These are phyloP conservation scores for Cerceris ruficornis DNA, from an alignment of 2,888 invertebrate species.

Conservation along the genomic window DNA sequence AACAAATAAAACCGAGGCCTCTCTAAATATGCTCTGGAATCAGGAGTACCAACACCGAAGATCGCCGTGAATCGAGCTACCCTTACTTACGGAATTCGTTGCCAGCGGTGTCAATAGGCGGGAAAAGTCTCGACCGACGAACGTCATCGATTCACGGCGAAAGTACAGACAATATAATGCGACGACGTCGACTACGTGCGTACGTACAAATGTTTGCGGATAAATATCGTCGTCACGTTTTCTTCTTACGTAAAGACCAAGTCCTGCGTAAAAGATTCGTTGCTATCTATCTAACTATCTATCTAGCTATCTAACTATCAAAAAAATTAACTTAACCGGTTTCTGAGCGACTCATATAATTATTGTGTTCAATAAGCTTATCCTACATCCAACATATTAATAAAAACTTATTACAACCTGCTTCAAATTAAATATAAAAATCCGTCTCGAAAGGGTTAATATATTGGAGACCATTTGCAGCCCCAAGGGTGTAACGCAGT, in stretches of 20 bases:
- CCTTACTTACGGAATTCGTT: constrained; percentile 46
- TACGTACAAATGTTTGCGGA: constrained; percentile 53
- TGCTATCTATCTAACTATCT: too few species aligned
- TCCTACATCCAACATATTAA: too few species aligned
- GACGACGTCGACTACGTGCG: constrained; percentile 10
- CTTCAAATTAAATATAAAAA: too few species aligned
- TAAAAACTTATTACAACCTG: too few species aligned
- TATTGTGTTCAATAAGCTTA: too few species aligned
- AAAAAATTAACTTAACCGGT: too few species aligned
- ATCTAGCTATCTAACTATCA: too few species aligned
- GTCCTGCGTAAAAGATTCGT: too few species aligned
- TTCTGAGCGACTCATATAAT: too few species aligned
- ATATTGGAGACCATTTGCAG: too few species aligned
- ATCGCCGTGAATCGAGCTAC: constrained; percentile 61
- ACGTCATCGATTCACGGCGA: constrained; percentile 42
- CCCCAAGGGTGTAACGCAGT: too few species aligned
- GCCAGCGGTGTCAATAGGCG: constrained; percentile 35
- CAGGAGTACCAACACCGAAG: constrained; percentile 63
- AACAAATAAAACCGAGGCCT: constrained; percentile 71
- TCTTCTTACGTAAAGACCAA: constrained; percentile 5
- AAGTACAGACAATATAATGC: constrained; percentile 24
- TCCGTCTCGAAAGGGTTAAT: too few species aligned
- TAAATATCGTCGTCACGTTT: constrained; percentile 32
- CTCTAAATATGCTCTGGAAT: constrained; percentile 72
- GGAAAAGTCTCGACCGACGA: constrained; percentile 43